Conservation (phyloP, 2,797 vertebrate species). For the Knipowitschia caucasica region DNA sequence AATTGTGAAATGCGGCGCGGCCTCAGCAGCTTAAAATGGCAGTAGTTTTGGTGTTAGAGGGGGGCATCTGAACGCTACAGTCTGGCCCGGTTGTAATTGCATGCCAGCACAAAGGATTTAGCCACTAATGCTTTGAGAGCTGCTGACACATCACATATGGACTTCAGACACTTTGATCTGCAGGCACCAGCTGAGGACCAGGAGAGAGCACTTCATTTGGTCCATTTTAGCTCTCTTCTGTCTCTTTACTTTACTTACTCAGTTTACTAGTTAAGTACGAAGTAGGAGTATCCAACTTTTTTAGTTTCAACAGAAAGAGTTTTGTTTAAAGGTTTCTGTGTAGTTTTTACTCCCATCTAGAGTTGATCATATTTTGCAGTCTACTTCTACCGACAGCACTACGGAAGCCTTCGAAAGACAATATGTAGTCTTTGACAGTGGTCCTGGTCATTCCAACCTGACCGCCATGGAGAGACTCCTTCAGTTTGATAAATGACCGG, state of each 20-base stretch:
- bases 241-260: slow-evolving; percentile 4
- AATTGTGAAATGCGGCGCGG: slow-evolving; percentile 64
- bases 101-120: slow-evolving; percentile 77
- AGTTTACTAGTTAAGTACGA: no score
- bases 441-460: no score
- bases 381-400: no score
- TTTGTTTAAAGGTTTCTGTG: no score
- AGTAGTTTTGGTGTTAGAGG: slow-evolving; percentile 52
- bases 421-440: no score
- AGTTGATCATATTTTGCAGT: no score
- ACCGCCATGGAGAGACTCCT: no score
- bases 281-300: no score
- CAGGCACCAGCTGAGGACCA: slow-evolving; percentile 59
- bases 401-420: no score
- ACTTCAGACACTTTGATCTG: slow-evolving; percentile 47
- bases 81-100: slow-evolving; percentile 69
- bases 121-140: slow-evolving; percentile 69
- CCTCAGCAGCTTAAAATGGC: slow-evolving; percentile 68
- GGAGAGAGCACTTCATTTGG: slow-evolving; percentile 48
- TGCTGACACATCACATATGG: slow-evolving; percentile 72
- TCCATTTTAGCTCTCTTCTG: slow-evolving; percentile 34
- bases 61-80: slow-evolving; percentile 58
- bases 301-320: no score
- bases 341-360: no score
- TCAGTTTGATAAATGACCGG: no score